phyloP scores from a whole-genome alignment of 1,140 invertebrate species.

The Tigriopus japonicus region DNA sequence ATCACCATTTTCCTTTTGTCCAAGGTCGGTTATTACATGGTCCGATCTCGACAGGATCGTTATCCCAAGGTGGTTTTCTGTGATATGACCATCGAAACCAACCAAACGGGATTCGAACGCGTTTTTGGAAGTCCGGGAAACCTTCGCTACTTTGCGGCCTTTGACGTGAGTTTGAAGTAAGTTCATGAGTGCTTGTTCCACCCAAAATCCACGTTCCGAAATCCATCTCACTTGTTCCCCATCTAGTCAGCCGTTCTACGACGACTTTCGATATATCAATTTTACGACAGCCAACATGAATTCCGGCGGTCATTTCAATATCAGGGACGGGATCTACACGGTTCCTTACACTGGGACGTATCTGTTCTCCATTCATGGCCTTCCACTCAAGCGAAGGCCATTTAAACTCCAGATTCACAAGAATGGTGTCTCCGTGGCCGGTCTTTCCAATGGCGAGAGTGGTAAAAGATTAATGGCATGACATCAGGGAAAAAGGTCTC shows the following conservation, averaged over 20 bases:
- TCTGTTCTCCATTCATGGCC: neutral
- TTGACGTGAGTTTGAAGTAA: neutral
- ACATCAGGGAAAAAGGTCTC: no score
- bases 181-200: no score
- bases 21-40: neutral
- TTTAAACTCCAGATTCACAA: neutral
- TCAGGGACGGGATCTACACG: neutral
- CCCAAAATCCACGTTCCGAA: neutral
- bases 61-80: neutral
- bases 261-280: conserved; percentile 1
- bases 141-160: neutral
- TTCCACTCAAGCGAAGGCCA: neutral
- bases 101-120: neutral
- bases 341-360: neutral
- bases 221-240: neutral
- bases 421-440: neutral
- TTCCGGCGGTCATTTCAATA: neutral
- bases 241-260: neutral
- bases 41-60: neutral
- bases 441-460: neutral
- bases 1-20: no score
- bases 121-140: neutral
- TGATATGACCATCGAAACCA: neutral
- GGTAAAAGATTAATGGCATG: no score
- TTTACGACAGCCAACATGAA: neutral